Evolutionary conservation across 2,113 vertebrate species (phyloP), one percentile per base, ranked within the genome.

Genomic region (Lepus americanus): DNA sequence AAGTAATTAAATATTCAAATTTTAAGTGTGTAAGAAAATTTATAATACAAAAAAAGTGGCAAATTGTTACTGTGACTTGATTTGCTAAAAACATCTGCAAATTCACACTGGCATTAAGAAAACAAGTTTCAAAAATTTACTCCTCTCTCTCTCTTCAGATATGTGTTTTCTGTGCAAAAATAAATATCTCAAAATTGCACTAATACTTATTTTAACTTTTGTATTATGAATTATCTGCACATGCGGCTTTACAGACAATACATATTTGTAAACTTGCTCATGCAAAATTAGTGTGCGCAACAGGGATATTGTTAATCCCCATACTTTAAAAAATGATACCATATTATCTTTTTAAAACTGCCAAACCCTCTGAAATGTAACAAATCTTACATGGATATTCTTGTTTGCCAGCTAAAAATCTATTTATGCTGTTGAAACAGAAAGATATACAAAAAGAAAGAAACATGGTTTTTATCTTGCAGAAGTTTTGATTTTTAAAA

Each of bases 231-330:
- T 98, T 98, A 98, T 98, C 96, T 97, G 97, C 97, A 98, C 98
- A 98, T 98, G 98, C 98, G 98, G 94, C 97, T 98, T 98, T 98
- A 98, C 97, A 98, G 98, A 98, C 98, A 98, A 98, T 98, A 98
- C 98, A 96, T 98, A 98, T 98, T 98, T 98, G 97, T 98, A 98
- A 98, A 98, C 97, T 98, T 98, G 97, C 72, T 98, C 98, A 99
- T 99, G 98, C 98, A 98, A 98, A 98, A 97, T 98, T 97, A 98
- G 97, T 98, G 98, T 97, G 97, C 39, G 96, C 97, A 98, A 98
- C 44, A 96, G 98, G 98, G 97, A 97, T 95, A 96, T 3, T 97
- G 92, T 96, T 97, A 97, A 96, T 97, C 90, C 98, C 97, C 92
- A 97, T 76, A 96, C n/a, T 95, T 98, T 97, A 97, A 98, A 97